These are phyloP conservation scores for Irena cyanogastra DNA, from an alignment of 2,113 vertebrate genomes.

Conservation along the genomic window DNA sequence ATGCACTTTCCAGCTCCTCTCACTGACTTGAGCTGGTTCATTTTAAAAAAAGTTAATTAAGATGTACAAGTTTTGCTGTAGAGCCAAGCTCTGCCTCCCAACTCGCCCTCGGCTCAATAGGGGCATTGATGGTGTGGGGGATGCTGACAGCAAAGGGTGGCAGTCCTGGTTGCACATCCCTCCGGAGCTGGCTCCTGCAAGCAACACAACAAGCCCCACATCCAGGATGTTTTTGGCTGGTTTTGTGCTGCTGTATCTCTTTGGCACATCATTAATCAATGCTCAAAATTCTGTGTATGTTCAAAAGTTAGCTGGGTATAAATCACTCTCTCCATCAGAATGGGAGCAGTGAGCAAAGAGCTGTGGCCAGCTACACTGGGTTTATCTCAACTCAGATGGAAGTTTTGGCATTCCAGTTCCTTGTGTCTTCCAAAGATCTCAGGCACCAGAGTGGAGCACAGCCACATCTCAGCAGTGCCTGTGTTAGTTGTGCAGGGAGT, in stretches of 20 bases:
- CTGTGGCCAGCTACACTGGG: neutral
- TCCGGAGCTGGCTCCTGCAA: neutral
- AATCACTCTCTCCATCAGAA: neutral
- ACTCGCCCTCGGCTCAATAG: neutral
- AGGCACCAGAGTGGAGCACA: neutral
- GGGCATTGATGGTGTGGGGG: neutral
- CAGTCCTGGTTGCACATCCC: neutral
- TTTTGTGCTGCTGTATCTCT: neutral
- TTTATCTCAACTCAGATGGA: neutral
- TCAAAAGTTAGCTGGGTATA: neutral
- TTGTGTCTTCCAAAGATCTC: neutral
- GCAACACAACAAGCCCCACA: neutral
- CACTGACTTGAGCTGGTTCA: neutral
- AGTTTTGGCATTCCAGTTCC: neutral
- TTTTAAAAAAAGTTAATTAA: neutral
- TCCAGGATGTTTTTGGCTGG: neutral
- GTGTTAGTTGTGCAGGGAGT: neutral
- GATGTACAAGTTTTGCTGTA: neutral
- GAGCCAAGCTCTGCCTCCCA: slow-evolving; percentile 6
- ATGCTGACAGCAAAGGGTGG: neutral
- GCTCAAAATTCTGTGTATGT: neutral
- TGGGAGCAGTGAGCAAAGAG: neutral
- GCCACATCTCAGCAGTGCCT: neutral
- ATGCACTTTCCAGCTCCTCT: neutral
- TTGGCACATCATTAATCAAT: neutral